Evolutionary conservation across 2,888 invertebrate species (phyloP), one percentile per base, ranked within the genome.

Genomic region (Agrotis puta): DNA sequence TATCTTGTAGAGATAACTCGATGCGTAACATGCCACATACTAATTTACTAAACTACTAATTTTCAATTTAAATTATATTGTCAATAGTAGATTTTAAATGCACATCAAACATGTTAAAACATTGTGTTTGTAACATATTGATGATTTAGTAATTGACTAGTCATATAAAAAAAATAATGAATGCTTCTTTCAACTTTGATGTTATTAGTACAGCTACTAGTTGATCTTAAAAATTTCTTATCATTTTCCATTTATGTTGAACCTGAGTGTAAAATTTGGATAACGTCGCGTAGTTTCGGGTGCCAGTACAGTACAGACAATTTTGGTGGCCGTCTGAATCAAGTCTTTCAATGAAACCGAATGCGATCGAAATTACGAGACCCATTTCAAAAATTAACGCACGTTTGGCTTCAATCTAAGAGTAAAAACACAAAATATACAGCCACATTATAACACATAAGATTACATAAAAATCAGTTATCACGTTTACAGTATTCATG

Each of bases 1-100:
- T 24, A 16, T 16, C 14, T 39, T 22, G 22, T 24, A 53, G 16
- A 54, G 9, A 51, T 9, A 54, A 27, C 24, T 53, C 39, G 11
- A 39, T 39, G 39, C 39, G 11, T 39, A n/a, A 39, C 33, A 33
- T 33, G 9, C 33, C 33, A 33, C 39, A 39, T 39, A 39, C 11
- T 39, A 9, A 39, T 39, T 39, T 11, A 39, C 39, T 33, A 6
- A n/a, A 33, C 3, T 27, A 5, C 27, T 27, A 27, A 27, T 7
- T 33, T 33, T 7, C 33, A 33, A 33, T 7, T 33, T 39, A 71
- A 70, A 70, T 43, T 43, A 59, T 47, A 47, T 53, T 53, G 18
- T 73, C 51, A 47, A 24, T 51, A 72, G 16, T 71, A 43, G 13
- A 45, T 63, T 47, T 53, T 43, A 54, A 63, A 43, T 63, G 47